These are phyloP conservation scores for Agapornis canus DNA, from an alignment of 2,797 vertebrate species.

Conservation along the genomic window DNA sequence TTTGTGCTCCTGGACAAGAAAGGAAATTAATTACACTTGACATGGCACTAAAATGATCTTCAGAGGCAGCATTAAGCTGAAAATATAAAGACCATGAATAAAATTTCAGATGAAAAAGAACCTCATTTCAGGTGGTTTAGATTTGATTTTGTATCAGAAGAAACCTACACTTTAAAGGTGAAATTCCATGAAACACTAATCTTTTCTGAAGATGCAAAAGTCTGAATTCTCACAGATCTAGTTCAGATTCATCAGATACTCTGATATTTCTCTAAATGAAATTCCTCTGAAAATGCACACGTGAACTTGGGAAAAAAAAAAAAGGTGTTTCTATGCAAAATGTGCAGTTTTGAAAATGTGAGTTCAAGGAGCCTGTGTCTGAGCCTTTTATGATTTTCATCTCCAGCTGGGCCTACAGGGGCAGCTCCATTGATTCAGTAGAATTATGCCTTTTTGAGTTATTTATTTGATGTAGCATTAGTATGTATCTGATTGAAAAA, in stretches of 20 bases:
- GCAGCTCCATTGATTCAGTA: neutral
- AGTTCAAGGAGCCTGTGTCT: neutral
- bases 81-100: neutral
- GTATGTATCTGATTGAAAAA: neutral
- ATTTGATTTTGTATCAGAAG: neutral
- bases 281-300: neutral
- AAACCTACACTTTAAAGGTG: neutral
- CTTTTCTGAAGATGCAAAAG: neutral
- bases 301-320: neutral
- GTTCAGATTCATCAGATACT: neutral
- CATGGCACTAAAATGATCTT: neutral
- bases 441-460: neutral
- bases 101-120: neutral
- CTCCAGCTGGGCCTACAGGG: neutral
- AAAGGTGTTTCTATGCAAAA: neutral
- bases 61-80: neutral
- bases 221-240: neutral
- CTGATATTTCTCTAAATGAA: neutral
- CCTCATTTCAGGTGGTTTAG: neutral
- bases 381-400: neutral
- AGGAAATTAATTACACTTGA: neutral
- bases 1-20: neutral
- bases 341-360: neutral
- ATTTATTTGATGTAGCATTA: neutral
- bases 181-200: neutral